Base-by-base conservation (phyloP, 2,888 invertebrate genomes). In the Sinelater perroti region DNA sequence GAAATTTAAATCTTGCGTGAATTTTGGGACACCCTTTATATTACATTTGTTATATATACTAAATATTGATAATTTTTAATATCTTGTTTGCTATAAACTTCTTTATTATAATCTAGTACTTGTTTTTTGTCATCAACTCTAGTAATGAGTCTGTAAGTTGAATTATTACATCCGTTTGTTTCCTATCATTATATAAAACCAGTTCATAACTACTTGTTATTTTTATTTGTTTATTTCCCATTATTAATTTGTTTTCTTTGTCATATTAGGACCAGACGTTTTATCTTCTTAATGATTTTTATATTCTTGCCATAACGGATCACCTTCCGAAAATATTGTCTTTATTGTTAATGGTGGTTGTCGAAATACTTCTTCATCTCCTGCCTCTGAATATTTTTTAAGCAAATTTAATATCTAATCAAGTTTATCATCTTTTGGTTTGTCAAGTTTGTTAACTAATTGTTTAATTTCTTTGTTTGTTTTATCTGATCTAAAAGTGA, bases 401-500 rank as follows among this genome's bases (percentile, higher is more conserved):
- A 35, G 17, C 2, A 35, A 3, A 3, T 33, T 5, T 33, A 33
- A 33, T 13, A 33, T 33, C 14, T 33, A 13, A 13, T 13, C 14
- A 13, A 33, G 33, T 13, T 33, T 33, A 13, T 33, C 33, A 33
- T 13, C 14, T 33, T 33, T 5, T 13, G 33, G 33, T 33, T 33
- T 5, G 14, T 33, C 14, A 2, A 33, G 14, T 13, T 13, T 33
- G 33, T n/a, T 33, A 33, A 33, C 13, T 16, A 33, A 33, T 14
- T 33, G 33, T 33, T 33, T 33, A 14, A 33, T 33, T 33, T 33
- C 33, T 11, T 33, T 33, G 14, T 33, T 33, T 33, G 14, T 24
- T 24, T 24, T 7, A 33, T 33, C 33, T 13, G 16, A 13, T 33
- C 33, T 33, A 5, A 16, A 33, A 33, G 33, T 5, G 8, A 13